These are phyloP conservation scores for Zelleria hepariella DNA, from an alignment of 2,888 invertebrate species.

Conservation along the genomic window DNA sequence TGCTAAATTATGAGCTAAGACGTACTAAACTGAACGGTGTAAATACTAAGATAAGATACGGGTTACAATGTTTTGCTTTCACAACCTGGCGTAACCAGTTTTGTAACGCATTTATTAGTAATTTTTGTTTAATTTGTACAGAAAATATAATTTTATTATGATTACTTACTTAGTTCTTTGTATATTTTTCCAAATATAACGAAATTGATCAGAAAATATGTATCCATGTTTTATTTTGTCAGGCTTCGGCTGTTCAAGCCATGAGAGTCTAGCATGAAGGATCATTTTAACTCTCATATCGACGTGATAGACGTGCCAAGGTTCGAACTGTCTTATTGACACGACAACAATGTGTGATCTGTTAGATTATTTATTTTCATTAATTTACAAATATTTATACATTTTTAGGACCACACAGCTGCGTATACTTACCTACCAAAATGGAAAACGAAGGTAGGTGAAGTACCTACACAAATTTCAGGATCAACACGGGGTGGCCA, in stretches of 20 bases:
- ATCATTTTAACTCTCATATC: no score
- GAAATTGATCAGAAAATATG: slow-evolving; percentile 26
- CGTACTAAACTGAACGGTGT: slow-evolving; percentile 5
- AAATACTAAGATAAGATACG: slow-evolving; percentile 26
- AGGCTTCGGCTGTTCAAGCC: no score
- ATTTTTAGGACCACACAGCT: no score
- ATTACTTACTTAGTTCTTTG: slow-evolving; percentile 54
- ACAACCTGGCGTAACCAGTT: slow-evolving; percentile 14
- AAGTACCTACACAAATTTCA: not conserved
- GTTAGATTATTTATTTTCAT: no score
- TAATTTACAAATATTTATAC: no score
- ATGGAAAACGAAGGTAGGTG: not conserved
- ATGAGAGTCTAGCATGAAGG: no score
- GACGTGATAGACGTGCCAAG: no score
- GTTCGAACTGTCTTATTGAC: no score
- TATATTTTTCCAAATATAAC: slow-evolving; percentile 67
- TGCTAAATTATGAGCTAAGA: slow-evolving; percentile 7
- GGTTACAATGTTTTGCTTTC: slow-evolving; percentile 19
- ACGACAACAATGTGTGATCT: no score
- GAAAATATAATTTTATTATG: slow-evolving; percentile 45
- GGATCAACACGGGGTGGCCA: no score
- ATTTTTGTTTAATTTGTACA: slow-evolving; percentile 54
- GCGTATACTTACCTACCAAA: not conserved
- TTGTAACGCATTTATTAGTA: slow-evolving; percentile 61
- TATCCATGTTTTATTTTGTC: not conserved